Base-by-base conservation (phyloP, 2,113 vertebrate species). In the Phyllostomus discolor region DNA sequence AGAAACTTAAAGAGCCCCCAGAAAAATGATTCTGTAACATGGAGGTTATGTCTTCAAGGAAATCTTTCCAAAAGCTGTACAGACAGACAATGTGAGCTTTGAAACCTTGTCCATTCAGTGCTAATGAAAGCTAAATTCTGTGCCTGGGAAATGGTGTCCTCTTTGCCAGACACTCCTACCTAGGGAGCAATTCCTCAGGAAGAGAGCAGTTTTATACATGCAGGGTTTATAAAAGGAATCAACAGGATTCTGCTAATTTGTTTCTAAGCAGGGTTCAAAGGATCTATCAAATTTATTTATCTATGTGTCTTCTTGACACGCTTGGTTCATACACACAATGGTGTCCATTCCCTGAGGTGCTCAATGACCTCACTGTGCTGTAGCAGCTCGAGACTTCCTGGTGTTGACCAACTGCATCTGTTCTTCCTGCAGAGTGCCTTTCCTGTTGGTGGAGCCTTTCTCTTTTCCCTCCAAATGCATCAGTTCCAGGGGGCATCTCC, bases 51-150 rank as follows among this genome's bases (percentile, higher is more conserved):
- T 81, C 78, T 92, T 92, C 43, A 84, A 43, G 75, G 57, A 62
- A 72, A 52, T 76, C 3, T 19, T 75, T 91, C 35, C 88, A 35
- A 48, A 92, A 84, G 52, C 20, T 38, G 10, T 16, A 62, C 43
- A 70, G 7, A 79, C 70, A 91, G 69, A 50, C 3, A 33, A 62
- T 50, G 31, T 5, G n/a, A 41, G 35, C 76, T 97, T 70, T 88
- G 91, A 90, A 88, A 38, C 31, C 59, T 88, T 50, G 66, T 28
- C 62, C 17, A 59, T 69, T 91, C 52, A 79, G 35, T 41, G 46
- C 43, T 92, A 72, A 88, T 88, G 76, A 92, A 75, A 84, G 26
- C 46, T 93, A 66, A 85, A 78, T 92, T 94, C 66, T 90, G 52
- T 92, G 52, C 48, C 73, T 92, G 28, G 52, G 91, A 96, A 94